Percentiles rank a stretch among this genome's conserved stretches.
These are phyloP conservation scores for Altica lythri DNA, from an alignment of 2,888 invertebrate genomes.

Conservation along the genomic window DNA sequence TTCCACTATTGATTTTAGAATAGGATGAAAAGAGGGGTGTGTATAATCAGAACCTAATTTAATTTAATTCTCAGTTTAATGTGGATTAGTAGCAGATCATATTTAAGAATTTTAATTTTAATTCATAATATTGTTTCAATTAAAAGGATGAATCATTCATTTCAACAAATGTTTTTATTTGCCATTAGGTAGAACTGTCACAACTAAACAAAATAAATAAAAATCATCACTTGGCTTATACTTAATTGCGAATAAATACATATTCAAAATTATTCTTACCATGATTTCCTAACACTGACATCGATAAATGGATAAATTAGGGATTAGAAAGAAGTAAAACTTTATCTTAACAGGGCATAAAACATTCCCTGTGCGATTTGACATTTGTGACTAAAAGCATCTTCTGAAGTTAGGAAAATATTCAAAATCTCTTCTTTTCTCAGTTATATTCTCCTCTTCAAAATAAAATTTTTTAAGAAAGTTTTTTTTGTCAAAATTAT, in stretches of 20 bases:
- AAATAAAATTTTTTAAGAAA: too few species aligned
- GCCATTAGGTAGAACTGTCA: slow-evolving; percentile 21
- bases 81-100: not conserved
- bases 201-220: not conserved
- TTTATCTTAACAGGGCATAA: slow-evolving; percentile 10
- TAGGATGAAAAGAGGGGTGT: slow-evolving; percentile 11
- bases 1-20: slow-evolving; percentile 21
- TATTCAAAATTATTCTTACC: slow-evolving; percentile 21
- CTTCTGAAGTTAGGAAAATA: too few species aligned
- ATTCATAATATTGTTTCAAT: slow-evolving; percentile 14
- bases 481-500: too few species aligned
- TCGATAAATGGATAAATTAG: slow-evolving; percentile 7
- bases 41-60: not conserved
- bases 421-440: too few species aligned
- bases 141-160: slow-evolving; percentile 14
- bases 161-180: slow-evolving; percentile 10
- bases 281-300: slow-evolving; percentile 27
- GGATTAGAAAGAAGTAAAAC: slow-evolving; percentile 17
- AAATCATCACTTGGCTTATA: not conserved
- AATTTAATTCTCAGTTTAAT: not conserved
- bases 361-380: slow-evolving; percentile 10
- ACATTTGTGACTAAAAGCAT: slow-evolving; percentile 12
- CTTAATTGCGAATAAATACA: slow-evolving; percentile 10
- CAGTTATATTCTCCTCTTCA: too few species aligned
- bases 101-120: slow-evolving; percentile 1